Base-by-base conservation (phyloP, 2,797 vertebrate species). In the Balearica regulorum region DNA sequence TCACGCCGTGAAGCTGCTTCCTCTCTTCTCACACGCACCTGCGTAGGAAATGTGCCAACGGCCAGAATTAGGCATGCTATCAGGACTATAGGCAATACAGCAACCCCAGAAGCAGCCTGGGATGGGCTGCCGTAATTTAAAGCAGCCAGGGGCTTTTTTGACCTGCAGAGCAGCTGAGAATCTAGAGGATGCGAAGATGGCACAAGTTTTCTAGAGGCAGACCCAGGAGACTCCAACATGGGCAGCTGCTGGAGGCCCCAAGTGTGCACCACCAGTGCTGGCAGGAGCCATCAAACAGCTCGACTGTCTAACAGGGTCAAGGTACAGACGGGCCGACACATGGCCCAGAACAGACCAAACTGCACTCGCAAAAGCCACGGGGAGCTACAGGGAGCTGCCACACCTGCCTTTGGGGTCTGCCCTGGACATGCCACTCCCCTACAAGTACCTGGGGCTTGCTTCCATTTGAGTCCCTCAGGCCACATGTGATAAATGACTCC, bases 321-420 rank as follows among this genome's bases (percentile, higher is more conserved):
- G 46, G 16, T 46, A 26, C 39, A 41, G 48, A 16, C 0, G 0
- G 0, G 0, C 26, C 9, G 0, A 28, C 10, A 22, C 53, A 46
- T 9, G 15, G 28, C 41, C 43, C 26, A 12, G 16, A 71, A 43
- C 37, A 58, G 60, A 41, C 10, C 0, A 1, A 90, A 16, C 10
- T 37, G 35, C 49, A 2, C 49, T 82, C 51, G 15, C 35, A 65
- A 48, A 94, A 89, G 33, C 20, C 37, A 1, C 6, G 12, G 35
- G 29, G 37, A 61, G 26, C 24, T 84, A 3, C 1, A 0, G 26
- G 8, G 14, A 60, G 21, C 15, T 57, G 22, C 55, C 18, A 39
- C 15, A 17, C 8, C 15, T 57, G 31, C 48, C 41, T 41, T 64
- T 1, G 2, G 14, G 37, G 13, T 39, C 77, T 72, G 17, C 60